These are phyloP conservation scores for Drosophila koepferae DNA, from an alignment of 2,888 invertebrate genomes.

Conservation along the genomic window DNA sequence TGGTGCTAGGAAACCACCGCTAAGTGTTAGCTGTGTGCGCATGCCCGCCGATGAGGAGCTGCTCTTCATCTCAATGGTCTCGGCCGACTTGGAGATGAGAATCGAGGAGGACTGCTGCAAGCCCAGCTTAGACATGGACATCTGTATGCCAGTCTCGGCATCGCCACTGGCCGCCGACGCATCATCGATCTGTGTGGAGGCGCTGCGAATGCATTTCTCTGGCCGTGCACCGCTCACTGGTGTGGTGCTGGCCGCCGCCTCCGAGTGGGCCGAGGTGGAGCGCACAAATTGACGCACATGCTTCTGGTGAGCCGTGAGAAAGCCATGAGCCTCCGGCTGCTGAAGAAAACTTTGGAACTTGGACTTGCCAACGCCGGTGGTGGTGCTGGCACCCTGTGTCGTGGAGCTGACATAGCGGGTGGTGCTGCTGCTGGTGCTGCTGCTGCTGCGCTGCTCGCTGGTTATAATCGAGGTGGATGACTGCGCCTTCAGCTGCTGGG, in stretches of 20 bases:
- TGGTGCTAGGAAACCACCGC: constrained; percentile 84
- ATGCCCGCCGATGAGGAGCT: constrained; percentile 80
- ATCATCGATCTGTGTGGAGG: constrained; percentile 85
- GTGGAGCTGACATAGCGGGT: constrained; percentile 68
- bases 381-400: constrained; percentile 30
- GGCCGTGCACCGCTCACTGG: constrained; percentile 71
- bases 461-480: constrained; percentile 84
- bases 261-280: constrained; percentile 85
- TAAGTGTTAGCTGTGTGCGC: constrained; percentile 84
- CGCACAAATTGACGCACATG: constrained; percentile 85
- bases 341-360: constrained; percentile 85
- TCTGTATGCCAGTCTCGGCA: constrained; percentile 50
- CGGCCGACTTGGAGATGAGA: constrained; percentile 85
- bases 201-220: constrained; percentile 84
- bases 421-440: constrained; percentile 59
- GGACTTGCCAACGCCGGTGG: constrained; percentile 63
- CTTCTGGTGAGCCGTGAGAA: constrained; percentile 84
- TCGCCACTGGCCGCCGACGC: constrained; percentile 50
- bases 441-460: constrained; percentile 77
- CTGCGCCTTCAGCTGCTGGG: constrained; percentile 85
- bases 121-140: constrained; percentile 78
- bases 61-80: constrained; percentile 85
- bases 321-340: constrained; percentile 83
- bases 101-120: constrained; percentile 85
- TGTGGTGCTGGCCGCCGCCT: constrained; percentile 72